phyloP scores from a whole-genome alignment of 2,113 vertebrate species.

The Pholis gunnellus region DNA sequence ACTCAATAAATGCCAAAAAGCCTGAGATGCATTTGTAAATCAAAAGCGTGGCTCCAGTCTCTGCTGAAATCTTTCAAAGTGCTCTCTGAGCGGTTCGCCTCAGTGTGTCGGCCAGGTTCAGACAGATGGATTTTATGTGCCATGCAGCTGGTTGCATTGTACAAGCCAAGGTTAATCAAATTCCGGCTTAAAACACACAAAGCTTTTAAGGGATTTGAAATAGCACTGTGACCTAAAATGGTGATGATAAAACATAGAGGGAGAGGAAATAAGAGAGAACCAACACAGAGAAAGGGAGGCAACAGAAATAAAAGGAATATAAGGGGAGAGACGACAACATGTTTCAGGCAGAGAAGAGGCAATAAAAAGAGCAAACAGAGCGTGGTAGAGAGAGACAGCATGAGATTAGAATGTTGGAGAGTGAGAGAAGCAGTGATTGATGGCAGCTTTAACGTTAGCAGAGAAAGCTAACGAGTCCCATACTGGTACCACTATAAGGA shows the following conservation, averaged over 20 bases:
- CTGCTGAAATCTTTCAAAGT: not conserved
- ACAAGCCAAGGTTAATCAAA: conserved; percentile 18
- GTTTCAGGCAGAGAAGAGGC: not conserved
- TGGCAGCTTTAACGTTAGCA: conserved; percentile 12
- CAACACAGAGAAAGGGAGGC: not conserved
- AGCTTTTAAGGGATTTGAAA: conserved; percentile 12
- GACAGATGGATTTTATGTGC: not conserved
- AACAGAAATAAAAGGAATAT: not conserved
- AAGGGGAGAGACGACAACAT: too few species aligned
- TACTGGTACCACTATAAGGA: not conserved
- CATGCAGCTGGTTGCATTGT: not conserved
- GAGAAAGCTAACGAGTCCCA: conserved; percentile 1
- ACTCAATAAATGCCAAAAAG: conserved; percentile 8
- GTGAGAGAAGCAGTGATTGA: conserved; percentile 16
- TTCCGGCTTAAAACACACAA: not conserved
- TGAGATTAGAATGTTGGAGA: conserved; percentile 2
- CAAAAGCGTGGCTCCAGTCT: not conserved
- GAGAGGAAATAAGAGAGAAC: not conserved
- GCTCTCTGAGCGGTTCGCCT: not conserved
- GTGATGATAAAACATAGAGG: not conserved
- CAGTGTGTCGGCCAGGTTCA: not conserved
- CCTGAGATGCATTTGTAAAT: conserved; percentile 1
- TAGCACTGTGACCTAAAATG: not conserved
- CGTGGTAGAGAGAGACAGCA: too few species aligned
- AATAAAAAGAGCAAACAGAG: not conserved